Conservation (phyloP, 2,888 invertebrate species). For the Andricus curvator region DNA sequence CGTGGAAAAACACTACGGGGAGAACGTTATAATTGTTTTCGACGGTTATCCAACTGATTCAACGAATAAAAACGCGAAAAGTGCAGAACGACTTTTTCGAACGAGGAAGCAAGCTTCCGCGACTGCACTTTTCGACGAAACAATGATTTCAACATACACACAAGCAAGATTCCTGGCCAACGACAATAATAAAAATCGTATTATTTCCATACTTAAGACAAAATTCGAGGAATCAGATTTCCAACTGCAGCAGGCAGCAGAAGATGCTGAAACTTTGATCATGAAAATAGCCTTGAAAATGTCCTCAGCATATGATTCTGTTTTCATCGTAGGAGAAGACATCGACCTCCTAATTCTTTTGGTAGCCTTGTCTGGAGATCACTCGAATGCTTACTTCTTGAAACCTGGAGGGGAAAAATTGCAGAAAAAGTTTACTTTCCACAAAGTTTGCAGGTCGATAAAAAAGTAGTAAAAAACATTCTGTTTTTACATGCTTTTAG, state of each 20-base stretch:
- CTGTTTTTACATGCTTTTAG: constrained; percentile 18
- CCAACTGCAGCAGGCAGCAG: background rate
- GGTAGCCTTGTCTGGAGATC: background rate
- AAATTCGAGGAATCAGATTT: constrained; percentile 4
- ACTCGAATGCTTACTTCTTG: background rate
- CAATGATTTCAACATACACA: too few species aligned
- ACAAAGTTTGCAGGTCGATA: background rate
- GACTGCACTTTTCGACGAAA: too few species aligned
- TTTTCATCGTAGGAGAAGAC: background rate
- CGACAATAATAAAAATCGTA: too few species aligned
- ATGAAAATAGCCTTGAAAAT: background rate
- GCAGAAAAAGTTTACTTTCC: background rate
- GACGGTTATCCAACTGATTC: too few species aligned
- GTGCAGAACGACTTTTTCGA: too few species aligned
- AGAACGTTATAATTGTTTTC: too few species aligned
- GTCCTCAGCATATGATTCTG: background rate
- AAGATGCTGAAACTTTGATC: constrained; percentile 9
- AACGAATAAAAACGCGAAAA: too few species aligned
- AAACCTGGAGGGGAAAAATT: constrained; percentile 16
- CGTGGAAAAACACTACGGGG: too few species aligned
- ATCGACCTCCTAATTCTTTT: constrained; percentile 24
- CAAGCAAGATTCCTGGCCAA: too few species aligned
- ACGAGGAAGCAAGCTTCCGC: too few species aligned
- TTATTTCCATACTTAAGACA: constrained; percentile 52
- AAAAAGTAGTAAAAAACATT: constrained; percentile 6